Base-by-base conservation (phyloP, 2,888 invertebrate species). In the Drosophila mimica region DNA sequence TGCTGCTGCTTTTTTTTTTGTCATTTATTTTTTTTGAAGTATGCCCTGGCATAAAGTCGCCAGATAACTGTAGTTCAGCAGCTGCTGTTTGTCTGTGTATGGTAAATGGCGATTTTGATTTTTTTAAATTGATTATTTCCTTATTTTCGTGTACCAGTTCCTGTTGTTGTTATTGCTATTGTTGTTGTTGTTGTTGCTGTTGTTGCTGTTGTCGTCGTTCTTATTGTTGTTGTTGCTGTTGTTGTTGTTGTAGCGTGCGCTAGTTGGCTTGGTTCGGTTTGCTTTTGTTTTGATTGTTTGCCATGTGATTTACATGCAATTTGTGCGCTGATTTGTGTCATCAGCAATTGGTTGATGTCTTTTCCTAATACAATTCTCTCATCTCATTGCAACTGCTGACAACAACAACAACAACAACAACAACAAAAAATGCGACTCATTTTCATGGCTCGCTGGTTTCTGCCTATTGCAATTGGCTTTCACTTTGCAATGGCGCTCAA, bases 121-220 rank as follows among this genome's bases (percentile, higher is more conserved):
- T 92, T 92, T 92, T 91, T 92, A 92, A 92, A 92, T 92, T 92
- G 92, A 92, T 92, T 92, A 92, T 92, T 92, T 92, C 92, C 92
- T 92, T 92, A 92, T 92, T 92, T 87, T 89, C 87, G 88, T 88
- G 83, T 81, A 81, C 81, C 81, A 76, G 68, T 81, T 82, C 70
- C 56, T 77, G 48, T 40, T 61, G 36, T 17, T 69, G 64, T n/a
- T 70, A 15, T 11, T 52, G 54, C n/a, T 61, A 13, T 6, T 51
- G 43, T 17, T 58, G 70, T 20, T 61, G 49, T 33, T 69, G 38
- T n/a, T 73, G 77, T 20, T 75, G 62, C 51, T 66, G 46, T 17
- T 53, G 56, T 38, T 74, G 49, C 30, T 61, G 30, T 25, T 61
- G 54, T 25, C 70, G 60, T 34, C 46, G 40, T 20, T 46, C 25